These are phyloP conservation scores for Chaetophractus vellerosus DNA, from an alignment of 2,797 vertebrate genomes.

Conservation along the genomic window DNA sequence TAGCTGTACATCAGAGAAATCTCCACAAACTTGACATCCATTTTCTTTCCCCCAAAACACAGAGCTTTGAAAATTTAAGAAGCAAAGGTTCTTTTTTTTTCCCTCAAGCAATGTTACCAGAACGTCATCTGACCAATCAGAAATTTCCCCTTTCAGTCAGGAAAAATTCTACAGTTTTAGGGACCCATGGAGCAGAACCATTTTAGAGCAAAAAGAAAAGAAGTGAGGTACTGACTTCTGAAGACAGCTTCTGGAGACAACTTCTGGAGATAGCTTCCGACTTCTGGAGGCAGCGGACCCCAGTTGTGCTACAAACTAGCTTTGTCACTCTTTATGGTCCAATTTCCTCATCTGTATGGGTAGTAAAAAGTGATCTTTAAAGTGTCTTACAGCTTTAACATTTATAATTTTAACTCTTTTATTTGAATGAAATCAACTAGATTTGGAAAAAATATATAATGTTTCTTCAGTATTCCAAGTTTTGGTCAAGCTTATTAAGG, in stretches of 20 bases:
- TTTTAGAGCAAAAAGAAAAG: background rate
- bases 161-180: background rate
- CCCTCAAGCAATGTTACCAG: background rate
- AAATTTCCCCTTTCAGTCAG: background rate
- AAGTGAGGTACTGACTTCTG: background rate
- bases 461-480: background rate
- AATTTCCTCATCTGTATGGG: background rate
- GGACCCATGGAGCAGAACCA: background rate
- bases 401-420: background rate
- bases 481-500: conserved; percentile 5
- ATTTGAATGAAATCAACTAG: background rate
- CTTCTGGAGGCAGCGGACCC: background rate
- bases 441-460: background rate
- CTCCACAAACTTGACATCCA: background rate
- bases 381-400: background rate
- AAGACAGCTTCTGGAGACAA: background rate
- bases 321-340: background rate
- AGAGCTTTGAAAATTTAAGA: conserved; percentile 15
- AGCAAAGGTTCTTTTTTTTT: background rate
- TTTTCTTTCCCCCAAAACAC: background rate
- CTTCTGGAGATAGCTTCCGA: background rate
- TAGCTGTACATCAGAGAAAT: background rate
- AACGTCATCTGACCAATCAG: background rate
- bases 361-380: background rate
- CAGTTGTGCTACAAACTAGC: background rate